Conservation (phyloP, 1,140 invertebrate genomes). For the Thaumetopoea pityocampa region DNA sequence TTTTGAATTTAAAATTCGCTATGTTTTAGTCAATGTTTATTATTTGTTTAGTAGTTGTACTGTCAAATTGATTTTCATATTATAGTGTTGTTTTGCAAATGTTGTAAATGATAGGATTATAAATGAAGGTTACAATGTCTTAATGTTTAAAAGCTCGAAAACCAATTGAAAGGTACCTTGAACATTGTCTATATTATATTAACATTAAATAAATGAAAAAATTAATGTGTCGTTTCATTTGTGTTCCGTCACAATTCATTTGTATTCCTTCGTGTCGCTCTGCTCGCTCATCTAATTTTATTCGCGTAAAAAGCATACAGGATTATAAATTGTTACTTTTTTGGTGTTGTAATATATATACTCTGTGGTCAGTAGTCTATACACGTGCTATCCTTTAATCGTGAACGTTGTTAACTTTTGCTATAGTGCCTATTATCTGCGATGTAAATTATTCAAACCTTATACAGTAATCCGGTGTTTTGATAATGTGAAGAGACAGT, state of each 20-base stretch:
- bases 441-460: no score
- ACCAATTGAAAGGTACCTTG: constrained; percentile 75
- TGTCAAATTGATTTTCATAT: constrained; percentile 50
- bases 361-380: no score
- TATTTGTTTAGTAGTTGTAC: constrained; percentile 64
- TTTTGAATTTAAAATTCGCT: constrained; percentile 67
- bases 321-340: no score
- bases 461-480: no score
- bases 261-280: no score
- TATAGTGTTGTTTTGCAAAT: constrained; percentile 70
- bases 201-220: constrained; percentile 74
- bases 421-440: no score
- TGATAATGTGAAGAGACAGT: no score
- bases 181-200: constrained; percentile 77
- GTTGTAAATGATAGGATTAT: constrained; percentile 62
- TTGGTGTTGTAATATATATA: no score
- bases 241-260: constrained; percentile 1
- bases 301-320: no score
- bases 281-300: no score
- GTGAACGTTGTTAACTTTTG: no score
- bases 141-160: constrained; percentile 72
- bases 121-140: constrained; percentile 63
- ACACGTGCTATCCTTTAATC: no score
- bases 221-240: constrained; percentile 44
- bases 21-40: constrained; percentile 70